A percentile compares a stretch with the other conserved stretches of the same genome.
Evolutionary conservation across 1,140 invertebrate species (phyloP).

Genomic region (Brachionus calyciflorus): DNA sequence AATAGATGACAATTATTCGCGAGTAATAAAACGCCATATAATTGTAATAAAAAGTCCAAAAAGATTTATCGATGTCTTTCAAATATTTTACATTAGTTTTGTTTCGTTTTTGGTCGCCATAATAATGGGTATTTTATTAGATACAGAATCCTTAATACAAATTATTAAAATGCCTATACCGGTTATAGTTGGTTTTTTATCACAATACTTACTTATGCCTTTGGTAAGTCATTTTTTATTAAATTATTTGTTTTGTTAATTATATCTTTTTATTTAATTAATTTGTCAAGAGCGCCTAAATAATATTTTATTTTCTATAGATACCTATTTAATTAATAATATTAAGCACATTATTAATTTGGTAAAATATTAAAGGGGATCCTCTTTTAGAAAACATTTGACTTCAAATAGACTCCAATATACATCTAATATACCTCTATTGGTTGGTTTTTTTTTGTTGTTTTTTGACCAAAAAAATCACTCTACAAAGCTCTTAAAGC

Average conservation of each 20-base stretch:
- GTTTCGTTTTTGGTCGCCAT: not conserved
- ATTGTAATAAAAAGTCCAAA: constrained; percentile 16
- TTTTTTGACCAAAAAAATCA: no score
- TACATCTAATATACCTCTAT: no score
- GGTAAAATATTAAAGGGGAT: no score
- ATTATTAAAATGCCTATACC: constrained; percentile 28
- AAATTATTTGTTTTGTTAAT: not conserved
- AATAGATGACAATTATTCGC: not conserved
- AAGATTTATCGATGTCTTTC: constrained; percentile 35
- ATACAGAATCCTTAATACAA: constrained; percentile 15
- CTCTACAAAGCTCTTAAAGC: no score
- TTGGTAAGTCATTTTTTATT: no score
- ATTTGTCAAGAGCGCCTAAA: no score
- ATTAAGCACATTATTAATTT: no score
- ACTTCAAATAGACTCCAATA: no score
- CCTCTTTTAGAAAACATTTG: no score
- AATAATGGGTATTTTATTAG: constrained; percentile 38
- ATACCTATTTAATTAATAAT: no score
- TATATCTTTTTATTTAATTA: not conserved
- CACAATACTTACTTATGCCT: constrained; percentile 47
- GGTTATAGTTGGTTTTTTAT: constrained; percentile 22
- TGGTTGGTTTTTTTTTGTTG: no score
- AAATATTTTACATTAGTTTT: constrained; percentile 29
- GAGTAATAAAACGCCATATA: not conserved
- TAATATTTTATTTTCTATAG: no score